Percentiles rank a stretch among this genome's conserved stretches.
Evolutionary conservation across 2,888 invertebrate genomes (phyloP).

Genomic region (Leucophora obtusa): DNA sequence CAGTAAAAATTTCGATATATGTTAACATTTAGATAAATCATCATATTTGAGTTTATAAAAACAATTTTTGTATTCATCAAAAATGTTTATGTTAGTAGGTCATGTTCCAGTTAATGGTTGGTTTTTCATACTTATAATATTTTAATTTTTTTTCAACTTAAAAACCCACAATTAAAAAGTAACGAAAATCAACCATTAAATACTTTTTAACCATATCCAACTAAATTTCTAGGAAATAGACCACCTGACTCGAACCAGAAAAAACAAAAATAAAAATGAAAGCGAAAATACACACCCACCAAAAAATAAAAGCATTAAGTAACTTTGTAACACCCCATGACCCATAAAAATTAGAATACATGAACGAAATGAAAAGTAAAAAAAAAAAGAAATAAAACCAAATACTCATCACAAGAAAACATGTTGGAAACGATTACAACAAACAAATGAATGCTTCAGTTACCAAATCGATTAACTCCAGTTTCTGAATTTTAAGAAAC

Average conservation of each 20-base stretch:
- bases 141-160: not conserved
- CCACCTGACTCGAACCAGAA: not conserved
- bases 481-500: no score
- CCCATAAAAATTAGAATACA: conserved; percentile 34
- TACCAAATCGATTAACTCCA: no score
- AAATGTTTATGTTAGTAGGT: conserved; percentile 40
- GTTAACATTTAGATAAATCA: not conserved
- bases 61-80: not conserved
- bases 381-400: not conserved
- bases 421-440: conserved; percentile 12
- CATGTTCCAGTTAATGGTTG: conserved; percentile 48
- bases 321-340: conserved; percentile 17
- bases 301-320: conserved; percentile 6
- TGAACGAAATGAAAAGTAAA: not conserved
- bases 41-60: not conserved
- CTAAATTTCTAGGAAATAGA: not conserved
- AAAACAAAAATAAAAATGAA: not conserved
- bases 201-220: not conserved
- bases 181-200: not conserved
- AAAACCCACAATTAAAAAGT: not conserved
- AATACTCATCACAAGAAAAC: not conserved
- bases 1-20: no score
- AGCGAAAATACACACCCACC: conserved; percentile 5
- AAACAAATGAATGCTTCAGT: not conserved
- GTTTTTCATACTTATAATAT: not conserved